Base-by-base conservation (phyloP, 2,888 invertebrate genomes). In the Macrophya annulata region DNA sequence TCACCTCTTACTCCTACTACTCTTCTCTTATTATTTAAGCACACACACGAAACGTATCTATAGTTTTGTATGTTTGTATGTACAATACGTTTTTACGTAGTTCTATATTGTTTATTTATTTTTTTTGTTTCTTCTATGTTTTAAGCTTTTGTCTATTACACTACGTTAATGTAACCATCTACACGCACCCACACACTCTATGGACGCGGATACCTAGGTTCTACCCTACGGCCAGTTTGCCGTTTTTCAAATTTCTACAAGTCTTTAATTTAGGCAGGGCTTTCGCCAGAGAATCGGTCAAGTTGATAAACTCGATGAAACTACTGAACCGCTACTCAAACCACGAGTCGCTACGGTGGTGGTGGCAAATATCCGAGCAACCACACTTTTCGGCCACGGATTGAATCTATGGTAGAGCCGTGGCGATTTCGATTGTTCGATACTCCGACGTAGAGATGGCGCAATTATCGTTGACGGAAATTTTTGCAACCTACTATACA, bases 251-350 rank as follows among this genome's bases (percentile, higher is more conserved):
- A 45, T 45, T 74, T 48, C 10, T 12, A 77, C 51, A 31, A 77
- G 31, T 48, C 48, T 55, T 77, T 72, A n/a, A 51, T 17, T 55
- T 25, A 12, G 40, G n/a, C 3, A 37, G 17, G 48, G 25, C n/a
- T 62, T 81, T 43, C 62, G 40, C 43, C 43, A 12, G 4, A 40
- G 40, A 77, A n/a, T 55, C 59, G 40, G 62, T 62, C 59, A 37
- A 81, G 81, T 21, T 81, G 81, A 51, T 81, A 81, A 81, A 81
- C 81, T 81, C 81, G 81, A 37, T 40, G 81, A 81, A 81, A 81
- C 81, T 62, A 81, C 81, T 43, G 81, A 62, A 81, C 81, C 43
- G 62, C 43, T 81, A 10, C 43, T 62, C 43, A n/a, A 81, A 62
- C 81, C 81, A 81, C 59, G 81, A 81, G 62, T 43, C 59, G 81